Percentiles rank a stretch among this genome's conserved stretches.
Evolutionary conservation across 2,888 invertebrate genomes (phyloP).

Genomic region (Ochropacha duplaris): DNA sequence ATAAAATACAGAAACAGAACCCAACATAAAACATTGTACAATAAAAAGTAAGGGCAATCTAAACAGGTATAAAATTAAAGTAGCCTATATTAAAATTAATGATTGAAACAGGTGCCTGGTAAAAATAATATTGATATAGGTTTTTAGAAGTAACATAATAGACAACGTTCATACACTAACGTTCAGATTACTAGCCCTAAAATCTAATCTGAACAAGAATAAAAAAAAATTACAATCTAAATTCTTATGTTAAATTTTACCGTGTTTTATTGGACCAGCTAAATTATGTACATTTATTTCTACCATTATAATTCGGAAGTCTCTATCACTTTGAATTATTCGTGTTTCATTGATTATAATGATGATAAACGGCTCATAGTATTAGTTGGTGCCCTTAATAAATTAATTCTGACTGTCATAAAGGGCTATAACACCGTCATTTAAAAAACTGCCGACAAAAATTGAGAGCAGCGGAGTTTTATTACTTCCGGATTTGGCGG

Average conservation of each 20-base stretch:
- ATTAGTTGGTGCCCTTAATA: constrained; percentile 51
- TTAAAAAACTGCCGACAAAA: constrained; percentile 52
- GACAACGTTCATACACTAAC: too few species aligned
- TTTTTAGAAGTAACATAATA: too few species aligned
- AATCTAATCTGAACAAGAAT: too few species aligned
- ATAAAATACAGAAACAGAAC: constrained; percentile 38
- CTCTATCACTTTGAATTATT: constrained; percentile 2
- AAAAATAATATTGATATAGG: background rate
- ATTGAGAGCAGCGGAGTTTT: constrained; percentile 49
- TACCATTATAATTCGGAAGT: background rate
- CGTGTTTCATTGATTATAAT: constrained; percentile 34
- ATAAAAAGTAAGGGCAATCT: constrained; percentile 36
- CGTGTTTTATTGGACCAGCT: too few species aligned
- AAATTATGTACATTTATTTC: background rate
- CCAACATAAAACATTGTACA: constrained; percentile 38
- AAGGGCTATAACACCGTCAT: constrained; percentile 35
- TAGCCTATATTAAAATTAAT: constrained; percentile 1
- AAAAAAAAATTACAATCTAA: too few species aligned
- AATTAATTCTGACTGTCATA: constrained; percentile 49
- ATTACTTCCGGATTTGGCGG: constrained; percentile 50
- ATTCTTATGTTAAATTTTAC: too few species aligned
- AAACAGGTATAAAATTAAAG: background rate
- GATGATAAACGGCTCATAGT: constrained; percentile 44
- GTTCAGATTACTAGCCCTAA: too few species aligned
- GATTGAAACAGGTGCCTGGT: background rate